Percentiles rank a stretch among this genome's conserved stretches.
phyloP scores from a whole-genome alignment of 2,113 vertebrate genomes.

The Python bivittatus region DNA sequence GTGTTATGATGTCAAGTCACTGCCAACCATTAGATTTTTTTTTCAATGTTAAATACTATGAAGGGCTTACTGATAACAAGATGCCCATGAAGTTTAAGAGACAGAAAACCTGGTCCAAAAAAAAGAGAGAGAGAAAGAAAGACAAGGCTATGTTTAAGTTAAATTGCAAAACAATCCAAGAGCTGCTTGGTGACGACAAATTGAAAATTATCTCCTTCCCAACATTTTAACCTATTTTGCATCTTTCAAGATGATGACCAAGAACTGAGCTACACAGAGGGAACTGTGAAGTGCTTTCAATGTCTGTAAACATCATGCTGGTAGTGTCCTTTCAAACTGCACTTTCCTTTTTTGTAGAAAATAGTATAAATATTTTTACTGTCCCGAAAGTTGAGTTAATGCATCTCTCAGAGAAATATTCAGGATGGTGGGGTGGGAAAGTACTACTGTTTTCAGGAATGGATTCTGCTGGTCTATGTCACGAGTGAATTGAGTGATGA shows the following conservation, averaged over 20 bases:
- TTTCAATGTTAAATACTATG: slow-evolving; percentile 67
- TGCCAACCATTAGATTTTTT: slow-evolving; percentile 54
- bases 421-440: slow-evolving; percentile 50
- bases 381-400: slow-evolving; percentile 70
- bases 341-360: slow-evolving; percentile 84
- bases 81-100: slow-evolving; percentile 64
- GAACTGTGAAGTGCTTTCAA: slow-evolving; percentile 74
- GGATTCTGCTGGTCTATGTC: slow-evolving; percentile 75
- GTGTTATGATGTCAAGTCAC: slow-evolving; percentile 69
- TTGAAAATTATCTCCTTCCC: slow-evolving; percentile 33
- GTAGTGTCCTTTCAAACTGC: slow-evolving; percentile 85
- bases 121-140: slow-evolving; percentile 34
- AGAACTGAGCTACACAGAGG: slow-evolving; percentile 49
- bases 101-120: slow-evolving; percentile 63
- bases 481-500: slow-evolving; percentile 76
- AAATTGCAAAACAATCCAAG: slow-evolving; percentile 67
- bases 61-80: slow-evolving; percentile 62
- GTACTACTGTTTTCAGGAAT: slow-evolving; percentile 66
- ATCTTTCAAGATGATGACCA: slow-evolving; percentile 60
- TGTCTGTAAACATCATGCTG: slow-evolving; percentile 90
- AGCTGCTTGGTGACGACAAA: slow-evolving; percentile 55
- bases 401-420: slow-evolving; percentile 58
- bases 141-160: slow-evolving; percentile 45
- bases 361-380: slow-evolving; percentile 93
- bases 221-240: slow-evolving; percentile 49